phyloP scores from a whole-genome alignment of 2,888 invertebrate species.

The Hydropsyche betteni region DNA sequence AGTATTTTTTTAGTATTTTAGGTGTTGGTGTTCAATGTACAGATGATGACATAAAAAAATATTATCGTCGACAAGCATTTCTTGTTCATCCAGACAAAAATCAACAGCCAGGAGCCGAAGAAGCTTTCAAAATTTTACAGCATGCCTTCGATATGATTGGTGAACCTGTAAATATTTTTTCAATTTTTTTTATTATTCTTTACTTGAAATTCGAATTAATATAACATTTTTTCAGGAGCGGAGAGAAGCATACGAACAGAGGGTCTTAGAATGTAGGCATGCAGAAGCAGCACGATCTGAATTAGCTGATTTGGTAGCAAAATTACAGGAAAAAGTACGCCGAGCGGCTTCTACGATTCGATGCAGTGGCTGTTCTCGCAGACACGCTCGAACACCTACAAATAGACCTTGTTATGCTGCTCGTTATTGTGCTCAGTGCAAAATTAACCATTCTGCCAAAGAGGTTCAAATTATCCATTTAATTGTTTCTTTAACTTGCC shows the following conservation, averaged over 20 bases:
- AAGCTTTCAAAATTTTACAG: slow-evolving; percentile 94
- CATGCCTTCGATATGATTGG: slow-evolving; percentile 96
- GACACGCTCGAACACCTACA: slow-evolving; percentile 87
- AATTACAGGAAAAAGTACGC: slow-evolving; percentile 92
- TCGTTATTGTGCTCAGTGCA: slow-evolving; percentile 88
- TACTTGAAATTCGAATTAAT: neutral
- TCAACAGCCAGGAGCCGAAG: slow-evolving; percentile 93
- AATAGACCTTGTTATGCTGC: slow-evolving; percentile 92
- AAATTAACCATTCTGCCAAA: slow-evolving; percentile 88
- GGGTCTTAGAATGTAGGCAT: slow-evolving; percentile 78
- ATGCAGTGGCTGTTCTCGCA: slow-evolving; percentile 92
- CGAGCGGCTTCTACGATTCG: slow-evolving; percentile 92
- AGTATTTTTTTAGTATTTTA: slow-evolving; percentile 70
- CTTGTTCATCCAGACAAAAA: slow-evolving; percentile 97
- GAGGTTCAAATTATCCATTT: slow-evolving; percentile 67
- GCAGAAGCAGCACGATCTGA: slow-evolving; percentile 90
- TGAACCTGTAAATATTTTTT: slow-evolving; percentile 71
- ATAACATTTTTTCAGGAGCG: slow-evolving; percentile 68
- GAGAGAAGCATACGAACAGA: slow-evolving; percentile 77
- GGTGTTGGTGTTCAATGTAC: slow-evolving; percentile 88
- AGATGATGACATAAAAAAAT: slow-evolving; percentile 93
- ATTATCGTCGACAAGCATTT: slow-evolving; percentile 93
- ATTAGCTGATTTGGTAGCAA: slow-evolving; percentile 85
- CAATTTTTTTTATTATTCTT: neutral
- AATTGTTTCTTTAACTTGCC: neutral